Conservation (phyloP, 2,888 invertebrate species). For the Netelia inedita region DNA sequence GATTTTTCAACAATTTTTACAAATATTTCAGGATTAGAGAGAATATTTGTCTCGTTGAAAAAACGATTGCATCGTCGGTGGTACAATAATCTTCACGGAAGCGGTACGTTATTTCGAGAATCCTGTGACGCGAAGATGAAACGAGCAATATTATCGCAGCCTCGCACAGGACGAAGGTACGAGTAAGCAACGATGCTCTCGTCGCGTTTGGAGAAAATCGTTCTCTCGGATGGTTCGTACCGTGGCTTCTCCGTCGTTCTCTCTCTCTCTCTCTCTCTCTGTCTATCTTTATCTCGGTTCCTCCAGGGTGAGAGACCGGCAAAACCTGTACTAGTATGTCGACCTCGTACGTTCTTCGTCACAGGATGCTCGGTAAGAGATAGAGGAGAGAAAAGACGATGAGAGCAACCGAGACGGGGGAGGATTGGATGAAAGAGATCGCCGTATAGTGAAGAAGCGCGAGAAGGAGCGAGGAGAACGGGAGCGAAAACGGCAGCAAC, state of each 20-base stretch:
- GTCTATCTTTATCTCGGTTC: background rate
- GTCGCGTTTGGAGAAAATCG: conserved; percentile 45
- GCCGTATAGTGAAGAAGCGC: background rate
- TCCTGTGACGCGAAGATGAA: background rate
- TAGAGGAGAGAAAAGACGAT: background rate
- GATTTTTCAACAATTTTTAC: too few relatives aligned
- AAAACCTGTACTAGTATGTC: conserved; percentile 31
- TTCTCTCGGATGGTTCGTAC: background rate
- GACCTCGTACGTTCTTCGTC: conserved; percentile 23
- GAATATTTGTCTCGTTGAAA: too few relatives aligned
- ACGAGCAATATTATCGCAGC: background rate
- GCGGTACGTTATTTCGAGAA: conserved; percentile 17
- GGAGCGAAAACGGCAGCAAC: conserved; percentile 16
- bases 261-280: too few relatives aligned
- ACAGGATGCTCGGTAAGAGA: conserved; percentile 22
- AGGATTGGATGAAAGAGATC: conserved; percentile 8
- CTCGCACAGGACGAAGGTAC: conserved; percentile 24
- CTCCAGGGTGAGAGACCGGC: conserved; percentile 35
- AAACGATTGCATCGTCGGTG: background rate
- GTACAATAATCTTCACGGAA: conserved; percentile 3
- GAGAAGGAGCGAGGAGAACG: conserved; percentile 19
- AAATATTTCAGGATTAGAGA: too few relatives aligned
- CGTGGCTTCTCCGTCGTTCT: background rate
- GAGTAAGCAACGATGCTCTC: conserved; percentile 31
- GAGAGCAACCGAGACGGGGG: conserved; percentile 7